Percentiles rank a stretch among this genome's conserved stretches.
These are phyloP conservation scores for Chrysogorgia sp. DNA, from an alignment of 92 coral and sea anemone genomes.

Conservation along the genomic window DNA sequence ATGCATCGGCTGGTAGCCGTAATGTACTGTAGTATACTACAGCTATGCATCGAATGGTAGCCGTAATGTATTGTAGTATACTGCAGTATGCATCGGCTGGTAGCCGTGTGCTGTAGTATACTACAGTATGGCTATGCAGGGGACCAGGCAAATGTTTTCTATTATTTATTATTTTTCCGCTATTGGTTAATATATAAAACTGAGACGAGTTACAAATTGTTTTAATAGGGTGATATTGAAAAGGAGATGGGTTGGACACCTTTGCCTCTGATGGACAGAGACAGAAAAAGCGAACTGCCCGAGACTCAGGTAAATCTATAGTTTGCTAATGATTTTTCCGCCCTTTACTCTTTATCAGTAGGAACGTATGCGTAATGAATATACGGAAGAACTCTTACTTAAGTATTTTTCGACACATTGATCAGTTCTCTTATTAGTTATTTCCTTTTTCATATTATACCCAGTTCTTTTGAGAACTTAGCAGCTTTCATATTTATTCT, in stretches of 20 bases:
- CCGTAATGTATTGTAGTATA: too few relatives aligned
- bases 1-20: too few relatives aligned
- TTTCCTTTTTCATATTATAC: not conserved
- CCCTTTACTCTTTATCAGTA: too few relatives aligned
- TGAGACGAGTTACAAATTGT: not conserved
- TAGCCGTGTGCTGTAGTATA: not conserved
- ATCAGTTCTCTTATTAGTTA: not conserved
- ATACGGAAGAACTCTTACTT: too few relatives aligned
- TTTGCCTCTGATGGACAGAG: slow-evolving; percentile 89
- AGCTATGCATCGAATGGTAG: too few relatives aligned
- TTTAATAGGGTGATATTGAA: slow-evolving; percentile 88
- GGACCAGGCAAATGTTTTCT: too few relatives aligned
- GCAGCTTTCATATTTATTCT: not conserved
- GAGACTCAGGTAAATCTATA: slow-evolving; percentile 73
- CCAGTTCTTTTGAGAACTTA: not conserved
- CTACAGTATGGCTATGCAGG: not conserved
- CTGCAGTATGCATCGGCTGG: too few relatives aligned
- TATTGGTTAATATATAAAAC: not conserved
- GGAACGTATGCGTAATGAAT: too few relatives aligned
- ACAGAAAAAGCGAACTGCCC: slow-evolving; percentile 80
- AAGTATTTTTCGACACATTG: too few relatives aligned
- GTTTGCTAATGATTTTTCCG: too few relatives aligned
- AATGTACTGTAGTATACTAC: too few relatives aligned
- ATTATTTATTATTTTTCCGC: too few relatives aligned
- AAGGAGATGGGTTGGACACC: slow-evolving; percentile 76